phyloP scores from a whole-genome alignment of 2,797 vertebrate genomes.

The Moxostoma hubbsi region DNA sequence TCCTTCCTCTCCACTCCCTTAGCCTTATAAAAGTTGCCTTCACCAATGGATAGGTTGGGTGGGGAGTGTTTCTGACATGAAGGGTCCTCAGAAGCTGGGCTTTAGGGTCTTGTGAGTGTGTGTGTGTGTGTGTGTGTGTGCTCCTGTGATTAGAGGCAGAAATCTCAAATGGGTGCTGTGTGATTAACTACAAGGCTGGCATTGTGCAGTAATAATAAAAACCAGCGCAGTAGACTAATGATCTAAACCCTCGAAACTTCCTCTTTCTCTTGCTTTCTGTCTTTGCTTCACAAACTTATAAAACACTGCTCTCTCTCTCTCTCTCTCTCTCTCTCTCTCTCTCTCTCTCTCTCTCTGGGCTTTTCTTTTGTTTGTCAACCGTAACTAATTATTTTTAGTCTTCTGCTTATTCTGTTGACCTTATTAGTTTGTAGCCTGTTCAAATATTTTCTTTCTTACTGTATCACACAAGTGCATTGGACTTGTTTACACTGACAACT shows the following conservation, averaged over 20 bases:
- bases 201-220: constrained; percentile 76
- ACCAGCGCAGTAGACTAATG: constrained; percentile 78
- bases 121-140: constrained; percentile 58
- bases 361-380: constrained; percentile 36
- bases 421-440: too few species aligned
- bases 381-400: constrained; percentile 7
- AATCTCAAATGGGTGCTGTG: constrained; percentile 79
- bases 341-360: constrained; percentile 4
- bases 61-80: constrained; percentile 63
- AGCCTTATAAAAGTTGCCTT: constrained; percentile 76
- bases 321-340: too few species aligned
- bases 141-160: constrained; percentile 72
- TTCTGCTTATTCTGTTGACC: not conserved
- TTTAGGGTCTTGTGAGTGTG: constrained; percentile 3
- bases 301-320: not conserved
- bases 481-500: constrained; percentile 37
- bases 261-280: not conserved
- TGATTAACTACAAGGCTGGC: constrained; percentile 79
- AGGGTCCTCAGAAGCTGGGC: constrained; percentile 67
- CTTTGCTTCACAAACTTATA: too few species aligned
- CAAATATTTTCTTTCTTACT: constrained; percentile 11
- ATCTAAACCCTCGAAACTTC: constrained; percentile 76
- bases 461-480: constrained; percentile 23
- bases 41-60: constrained; percentile 56
- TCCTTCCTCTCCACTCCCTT: constrained; percentile 74